A percentile compares a stretch with the other conserved stretches of the same genome.
phyloP scores from a whole-genome alignment of 2,113 vertebrate species.

The Prionailurus viverrinus region DNA sequence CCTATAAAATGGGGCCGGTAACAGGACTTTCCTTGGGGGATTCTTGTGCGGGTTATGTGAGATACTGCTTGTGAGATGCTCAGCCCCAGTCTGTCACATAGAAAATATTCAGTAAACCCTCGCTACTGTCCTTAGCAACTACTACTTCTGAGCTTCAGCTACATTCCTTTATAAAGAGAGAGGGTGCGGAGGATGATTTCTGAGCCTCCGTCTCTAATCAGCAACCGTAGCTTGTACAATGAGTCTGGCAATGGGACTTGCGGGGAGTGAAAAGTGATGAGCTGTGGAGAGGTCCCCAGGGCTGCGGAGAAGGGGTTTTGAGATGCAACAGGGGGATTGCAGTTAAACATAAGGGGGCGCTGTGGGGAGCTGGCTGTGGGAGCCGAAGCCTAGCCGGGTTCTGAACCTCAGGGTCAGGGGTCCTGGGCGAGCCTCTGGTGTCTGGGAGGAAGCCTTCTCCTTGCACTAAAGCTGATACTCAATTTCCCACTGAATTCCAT shows the following conservation, averaged over 20 bases:
- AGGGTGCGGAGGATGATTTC: not conserved
- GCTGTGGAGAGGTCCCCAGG: not conserved
- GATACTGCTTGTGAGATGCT: not conserved
- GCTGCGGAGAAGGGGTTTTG: not conserved
- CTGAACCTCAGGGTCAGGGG: not conserved
- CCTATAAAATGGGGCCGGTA: not conserved
- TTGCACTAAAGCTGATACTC: not conserved
- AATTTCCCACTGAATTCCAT: not conserved
- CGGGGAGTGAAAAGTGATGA: not conserved
- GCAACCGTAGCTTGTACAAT: no score
- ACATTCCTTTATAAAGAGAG: not conserved
- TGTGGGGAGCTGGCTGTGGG: not conserved
- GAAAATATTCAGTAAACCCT: not conserved
- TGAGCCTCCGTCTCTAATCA: not conserved
- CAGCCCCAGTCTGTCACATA: not conserved
- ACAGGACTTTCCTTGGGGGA: not conserved
- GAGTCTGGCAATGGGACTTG: not conserved
- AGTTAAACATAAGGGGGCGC: not conserved
- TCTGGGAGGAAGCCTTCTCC: not conserved
- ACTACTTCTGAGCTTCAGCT: not conserved
- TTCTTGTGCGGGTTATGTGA: not conserved
- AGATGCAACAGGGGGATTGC: not conserved
- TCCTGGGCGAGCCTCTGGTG: fast-evolving
- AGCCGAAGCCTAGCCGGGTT: no score
- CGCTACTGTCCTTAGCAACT: not conserved